Conservation (phyloP, 2,888 invertebrate species). For the Nowickia ferox region DNA sequence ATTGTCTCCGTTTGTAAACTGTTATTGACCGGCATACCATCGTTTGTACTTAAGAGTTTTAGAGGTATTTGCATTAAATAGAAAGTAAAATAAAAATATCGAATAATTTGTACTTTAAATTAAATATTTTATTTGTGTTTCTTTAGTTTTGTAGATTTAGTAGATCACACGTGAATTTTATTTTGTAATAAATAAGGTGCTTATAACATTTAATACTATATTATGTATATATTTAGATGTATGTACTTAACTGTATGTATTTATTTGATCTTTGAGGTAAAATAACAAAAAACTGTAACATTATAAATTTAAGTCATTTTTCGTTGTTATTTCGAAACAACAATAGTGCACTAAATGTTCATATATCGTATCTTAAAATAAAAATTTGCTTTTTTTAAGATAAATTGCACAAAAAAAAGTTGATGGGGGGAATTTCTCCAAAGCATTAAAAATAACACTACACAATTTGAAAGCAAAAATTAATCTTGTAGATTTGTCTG, state of each 20-base stretch:
- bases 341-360: not conserved
- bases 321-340: not conserved
- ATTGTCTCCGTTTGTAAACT: no score
- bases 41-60: no score
- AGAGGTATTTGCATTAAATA: no score
- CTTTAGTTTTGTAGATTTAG: conserved; percentile 49
- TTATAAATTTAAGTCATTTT: no score
- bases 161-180: conserved; percentile 62
- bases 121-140: conserved; percentile 28
- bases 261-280: conserved; percentile 2
- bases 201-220: conserved; percentile 60
- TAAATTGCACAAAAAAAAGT: no score
- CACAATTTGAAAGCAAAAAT: not conserved
- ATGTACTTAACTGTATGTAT: not conserved
- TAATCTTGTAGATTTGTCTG: conserved; percentile 7
- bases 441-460: not conserved
- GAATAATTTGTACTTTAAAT: not conserved
- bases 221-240: not conserved
- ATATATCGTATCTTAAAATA: not conserved
- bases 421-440: not conserved
- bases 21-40: no score
- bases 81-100: not conserved
- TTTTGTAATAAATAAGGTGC: conserved; percentile 54
- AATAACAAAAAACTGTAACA: conserved; percentile 1
- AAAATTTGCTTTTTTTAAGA: no score